These are phyloP conservation scores for Herpailurus yagouaroundi DNA, from an alignment of 2,113 vertebrate genomes.

Conservation along the genomic window DNA sequence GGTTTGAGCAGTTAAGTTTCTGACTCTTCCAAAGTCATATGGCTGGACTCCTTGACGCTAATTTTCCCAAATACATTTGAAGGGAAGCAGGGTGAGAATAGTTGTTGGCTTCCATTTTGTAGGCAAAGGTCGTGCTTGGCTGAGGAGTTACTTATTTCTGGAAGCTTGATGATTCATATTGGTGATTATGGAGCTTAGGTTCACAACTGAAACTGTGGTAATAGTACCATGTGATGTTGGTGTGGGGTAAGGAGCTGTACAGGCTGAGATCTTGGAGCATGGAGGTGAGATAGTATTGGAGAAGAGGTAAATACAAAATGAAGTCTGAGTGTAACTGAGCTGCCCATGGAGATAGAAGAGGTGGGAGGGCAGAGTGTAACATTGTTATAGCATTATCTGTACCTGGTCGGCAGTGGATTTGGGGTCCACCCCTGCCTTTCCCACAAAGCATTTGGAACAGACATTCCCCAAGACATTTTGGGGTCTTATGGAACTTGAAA, in stretches of 20 bases:
- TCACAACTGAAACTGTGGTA: not conserved
- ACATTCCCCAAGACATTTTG: not conserved
- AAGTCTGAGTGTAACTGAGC: not conserved
- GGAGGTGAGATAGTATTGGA: not conserved
- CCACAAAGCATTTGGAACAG: not conserved
- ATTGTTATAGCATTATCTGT: not conserved
- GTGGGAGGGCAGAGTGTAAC: not conserved
- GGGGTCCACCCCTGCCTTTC: not conserved
- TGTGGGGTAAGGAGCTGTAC: not conserved
- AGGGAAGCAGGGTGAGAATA: not conserved
- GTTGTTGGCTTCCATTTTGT: not conserved
- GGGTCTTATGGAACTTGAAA: not conserved
- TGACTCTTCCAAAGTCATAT: not conserved
- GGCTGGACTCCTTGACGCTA: not conserved
- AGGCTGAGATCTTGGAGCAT: not conserved
- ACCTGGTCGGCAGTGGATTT: not conserved
- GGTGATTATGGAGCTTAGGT: not conserved
- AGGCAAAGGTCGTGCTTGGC: not conserved
- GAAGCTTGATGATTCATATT: not conserved
- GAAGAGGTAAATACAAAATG: not conserved
- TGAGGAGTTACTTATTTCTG: not conserved
- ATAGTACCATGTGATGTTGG: not conserved
- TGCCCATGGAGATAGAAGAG: not conserved
- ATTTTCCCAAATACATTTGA: not conserved
- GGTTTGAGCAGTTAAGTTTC: not conserved